Evolutionary conservation across 2,888 invertebrate genomes (phyloP), one percentile per base, ranked within the genome.

Genomic region (Molanna angustata): DNA sequence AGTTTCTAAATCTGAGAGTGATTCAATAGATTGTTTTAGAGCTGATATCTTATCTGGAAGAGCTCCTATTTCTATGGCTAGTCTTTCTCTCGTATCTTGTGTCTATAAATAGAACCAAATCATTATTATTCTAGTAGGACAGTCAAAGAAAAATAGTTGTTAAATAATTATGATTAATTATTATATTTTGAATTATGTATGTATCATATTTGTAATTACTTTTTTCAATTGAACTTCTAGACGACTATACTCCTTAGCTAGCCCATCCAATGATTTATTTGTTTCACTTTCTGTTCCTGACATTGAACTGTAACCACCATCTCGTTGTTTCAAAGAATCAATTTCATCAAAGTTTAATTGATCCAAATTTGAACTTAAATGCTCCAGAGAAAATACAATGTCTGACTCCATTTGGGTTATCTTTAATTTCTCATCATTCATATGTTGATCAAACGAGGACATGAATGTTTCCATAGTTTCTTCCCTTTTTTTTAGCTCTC

Each of bases 391-490:
- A 21, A 79, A 78, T 2, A 86, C 82, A 37, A 88, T 79, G 49
- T 79, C 80, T 51, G 74, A 73, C 64, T 89, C 86, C 13, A 85
- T 63, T 50, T 80, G 78, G 1, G 71, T 69, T 4, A 87, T 76
- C 62, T 82, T 83, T 9, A 81, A 79, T 57, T 78, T 69, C 68
- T 89, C 88, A 33, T 80, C 79, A 4, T 72, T 73, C 56, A 84
- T 80, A 54, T 74, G 81, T 22, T 80, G 77, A 60, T 85, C 84
- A 63, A 83, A 86, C 1, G 78, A 75, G 0, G 78, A 70, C 71
- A 90, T 77, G 63, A 91, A 91, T 14, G 80, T 73, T 61, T 90
- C 88, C 82, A 92, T 90, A 1, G 85, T 84, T 68, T 89, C 87
- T 66, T 91, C 92, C 45, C 89, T 76, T 62, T 87, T 86, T 62